Evolutionary conservation across 2,113 vertebrate species (phyloP).

Genomic region (Laticauda colubrina): DNA sequence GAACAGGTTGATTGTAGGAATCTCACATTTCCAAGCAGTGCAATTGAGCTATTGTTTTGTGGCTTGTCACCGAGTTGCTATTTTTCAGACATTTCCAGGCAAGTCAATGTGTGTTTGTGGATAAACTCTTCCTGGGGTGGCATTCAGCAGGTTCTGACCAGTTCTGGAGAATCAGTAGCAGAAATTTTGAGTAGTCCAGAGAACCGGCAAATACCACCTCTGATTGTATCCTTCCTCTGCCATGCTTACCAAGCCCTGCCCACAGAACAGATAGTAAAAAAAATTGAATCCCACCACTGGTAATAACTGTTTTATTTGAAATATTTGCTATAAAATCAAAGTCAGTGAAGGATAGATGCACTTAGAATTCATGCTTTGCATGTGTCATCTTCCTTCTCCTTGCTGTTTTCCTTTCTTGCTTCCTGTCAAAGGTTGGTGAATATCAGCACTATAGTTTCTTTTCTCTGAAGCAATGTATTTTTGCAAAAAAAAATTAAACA

Average conservation of each 20-base stretch:
- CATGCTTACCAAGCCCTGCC: too few species aligned
- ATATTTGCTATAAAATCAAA: neutral
- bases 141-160: too few species aligned
- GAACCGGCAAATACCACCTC: too few species aligned
- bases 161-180: too few species aligned
- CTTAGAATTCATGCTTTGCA: neutral
- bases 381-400: neutral
- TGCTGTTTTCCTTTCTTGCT: neutral
- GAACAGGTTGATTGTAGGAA: neutral
- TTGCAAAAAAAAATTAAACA: neutral
- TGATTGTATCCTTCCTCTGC: too few species aligned
- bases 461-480: neutral
- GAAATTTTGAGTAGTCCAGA: too few species aligned
- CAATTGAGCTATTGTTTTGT: neutral
- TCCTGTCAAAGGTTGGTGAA: neutral
- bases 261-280: too few species aligned
- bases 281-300: too few species aligned
- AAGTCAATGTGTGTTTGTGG: neutral
- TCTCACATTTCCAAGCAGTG: neutral
- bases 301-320: neutral
- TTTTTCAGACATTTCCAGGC: neutral
- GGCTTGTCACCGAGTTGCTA: neutral
- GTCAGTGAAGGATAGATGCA: neutral
- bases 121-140: neutral
- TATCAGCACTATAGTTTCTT: neutral